Conservation (phyloP, 1,140 invertebrate species). For the Diuraphis noxia region DNA sequence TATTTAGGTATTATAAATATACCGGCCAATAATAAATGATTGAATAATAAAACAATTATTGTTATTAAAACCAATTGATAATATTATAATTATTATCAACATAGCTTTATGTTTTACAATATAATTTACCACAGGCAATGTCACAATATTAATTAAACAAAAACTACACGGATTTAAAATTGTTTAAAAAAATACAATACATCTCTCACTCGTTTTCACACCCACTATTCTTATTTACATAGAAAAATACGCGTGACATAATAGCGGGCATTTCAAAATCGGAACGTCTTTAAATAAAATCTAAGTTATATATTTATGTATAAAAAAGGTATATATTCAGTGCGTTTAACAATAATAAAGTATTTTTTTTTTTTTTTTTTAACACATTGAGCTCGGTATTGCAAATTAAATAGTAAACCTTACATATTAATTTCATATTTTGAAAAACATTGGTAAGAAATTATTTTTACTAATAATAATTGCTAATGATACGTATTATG, state of each 20-base stretch:
- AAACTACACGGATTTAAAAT: constrained; percentile 32
- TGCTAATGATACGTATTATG: constrained; percentile 29
- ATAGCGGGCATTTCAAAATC: background rate
- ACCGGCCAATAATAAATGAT: constrained; percentile 30
- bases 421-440: background rate
- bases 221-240: background rate
- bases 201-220: constrained; percentile 37
- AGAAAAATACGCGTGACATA: background rate
- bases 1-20: constrained; percentile 49
- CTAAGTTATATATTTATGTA: background rate
- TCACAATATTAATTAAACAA: constrained; percentile 38
- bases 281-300: background rate
- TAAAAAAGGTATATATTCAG: constrained; percentile 8
- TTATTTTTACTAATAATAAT: background rate
- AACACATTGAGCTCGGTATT: constrained; percentile 29
- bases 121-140: constrained; percentile 38
- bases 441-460: background rate
- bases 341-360: constrained; percentile 27
- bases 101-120: constrained; percentile 18
- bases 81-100: constrained; percentile 19
- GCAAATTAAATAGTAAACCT: constrained; percentile 5
- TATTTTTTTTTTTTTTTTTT: background rate
- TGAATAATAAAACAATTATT: constrained; percentile 48
- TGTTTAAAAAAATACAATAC: constrained; percentile 50
- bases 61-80: constrained; percentile 39